Evolutionary conservation across 2,888 invertebrate genomes (phyloP).

Genomic region (Torymus tubicola): DNA sequence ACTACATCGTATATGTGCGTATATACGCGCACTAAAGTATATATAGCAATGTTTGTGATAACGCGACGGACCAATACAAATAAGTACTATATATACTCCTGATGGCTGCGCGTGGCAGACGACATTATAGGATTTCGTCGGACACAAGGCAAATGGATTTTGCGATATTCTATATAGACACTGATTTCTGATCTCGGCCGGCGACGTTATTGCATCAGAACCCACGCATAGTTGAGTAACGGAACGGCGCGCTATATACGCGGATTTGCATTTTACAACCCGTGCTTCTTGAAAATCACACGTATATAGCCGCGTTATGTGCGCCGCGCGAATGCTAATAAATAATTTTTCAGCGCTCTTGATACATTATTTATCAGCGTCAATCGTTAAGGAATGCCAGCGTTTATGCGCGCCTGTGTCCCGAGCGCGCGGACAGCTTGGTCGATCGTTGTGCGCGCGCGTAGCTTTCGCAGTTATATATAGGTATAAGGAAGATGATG

Average conservation of each 20-base stretch:
- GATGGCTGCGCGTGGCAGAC: no score
- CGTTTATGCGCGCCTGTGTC: no score
- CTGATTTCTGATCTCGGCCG: conserved; percentile 25
- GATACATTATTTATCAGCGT: conserved; percentile 56
- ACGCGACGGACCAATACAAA: no score
- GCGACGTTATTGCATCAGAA: conserved; percentile 48
- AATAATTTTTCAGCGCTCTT: conserved; percentile 54
- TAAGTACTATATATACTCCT: no score
- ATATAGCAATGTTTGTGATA: no score
- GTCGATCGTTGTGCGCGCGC: conserved; percentile 13
- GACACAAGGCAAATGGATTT: no score
- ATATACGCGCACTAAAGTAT: no score
- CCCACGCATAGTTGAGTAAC: conserved; percentile 41
- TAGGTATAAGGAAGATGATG: no score
- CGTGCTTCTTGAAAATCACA: conserved; percentile 50
- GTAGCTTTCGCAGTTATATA: no score
- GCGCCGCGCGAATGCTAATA: conserved; percentile 31
- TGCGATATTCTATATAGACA: no score
- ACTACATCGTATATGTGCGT: no score
- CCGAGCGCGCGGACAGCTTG: conserved; percentile 26
- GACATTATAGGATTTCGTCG: no score
- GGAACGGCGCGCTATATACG: conserved; percentile 6
- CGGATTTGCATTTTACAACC: conserved; percentile 54
- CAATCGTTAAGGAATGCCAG: conserved; percentile 37
- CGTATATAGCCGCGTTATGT: background rate